Conservation (phyloP, 2,888 invertebrate species). For the Desoria tigrina region DNA sequence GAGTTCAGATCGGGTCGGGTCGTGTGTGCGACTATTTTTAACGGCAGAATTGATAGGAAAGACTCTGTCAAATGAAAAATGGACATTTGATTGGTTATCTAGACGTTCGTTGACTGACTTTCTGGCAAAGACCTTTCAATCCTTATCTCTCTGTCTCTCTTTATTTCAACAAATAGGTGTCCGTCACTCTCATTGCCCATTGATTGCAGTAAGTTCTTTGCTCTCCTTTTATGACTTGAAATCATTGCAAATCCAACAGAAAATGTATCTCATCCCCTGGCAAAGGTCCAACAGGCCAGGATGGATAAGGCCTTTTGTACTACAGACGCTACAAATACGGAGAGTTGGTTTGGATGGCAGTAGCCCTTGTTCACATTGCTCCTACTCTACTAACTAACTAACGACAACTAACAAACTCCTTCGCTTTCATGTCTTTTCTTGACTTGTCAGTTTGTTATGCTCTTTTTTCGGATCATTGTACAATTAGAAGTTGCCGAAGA, state of each 20-base stretch:
- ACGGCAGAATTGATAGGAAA: background rate
- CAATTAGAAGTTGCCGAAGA: no score
- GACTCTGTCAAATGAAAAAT: conserved; percentile 1
- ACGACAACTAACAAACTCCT: background rate
- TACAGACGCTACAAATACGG: no score
- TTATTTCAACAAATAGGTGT: conserved; percentile 8
- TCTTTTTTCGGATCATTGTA: no score
- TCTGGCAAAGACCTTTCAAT: conserved; percentile 43
- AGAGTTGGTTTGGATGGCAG: no score
- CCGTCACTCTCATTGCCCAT: conserved; percentile 12
- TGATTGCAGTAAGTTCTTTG: conserved; percentile 31
- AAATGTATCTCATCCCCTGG: conserved; percentile 21
- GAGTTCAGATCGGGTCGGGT: background rate
- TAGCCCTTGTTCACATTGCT: no score
- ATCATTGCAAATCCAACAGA: conserved; percentile 22
- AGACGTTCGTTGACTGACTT: conserved; percentile 27
- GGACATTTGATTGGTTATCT: conserved; percentile 12
- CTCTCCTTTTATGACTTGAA: conserved; percentile 30
- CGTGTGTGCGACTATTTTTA: background rate
- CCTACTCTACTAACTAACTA: no score
- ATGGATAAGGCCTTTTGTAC: conserved; percentile 7
- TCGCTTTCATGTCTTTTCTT: no score
- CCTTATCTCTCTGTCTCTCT: conserved; percentile 19
- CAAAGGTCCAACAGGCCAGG: conserved; percentile 25
- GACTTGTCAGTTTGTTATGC: background rate